A percentile compares a stretch with the other conserved stretches of the same genome.
These are phyloP conservation scores for Phortica variegata DNA, from an alignment of 1,140 invertebrate genomes.

Conservation along the genomic window DNA sequence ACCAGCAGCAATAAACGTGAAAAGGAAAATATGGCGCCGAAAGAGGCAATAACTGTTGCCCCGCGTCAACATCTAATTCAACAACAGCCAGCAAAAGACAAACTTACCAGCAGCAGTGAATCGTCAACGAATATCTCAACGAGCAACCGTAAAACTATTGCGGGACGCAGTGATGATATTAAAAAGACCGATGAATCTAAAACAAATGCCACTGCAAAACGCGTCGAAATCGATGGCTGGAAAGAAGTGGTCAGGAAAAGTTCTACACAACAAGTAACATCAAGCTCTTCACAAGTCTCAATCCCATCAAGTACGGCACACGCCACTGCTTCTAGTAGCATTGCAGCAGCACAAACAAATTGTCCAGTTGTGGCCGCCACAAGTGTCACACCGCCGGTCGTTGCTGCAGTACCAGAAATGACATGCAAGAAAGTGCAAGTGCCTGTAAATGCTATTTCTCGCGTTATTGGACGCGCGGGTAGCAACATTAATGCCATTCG, in stretches of 20 bases:
- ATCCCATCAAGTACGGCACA: background rate
- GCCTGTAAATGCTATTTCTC: slow-evolving; percentile 88
- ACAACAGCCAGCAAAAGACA: slow-evolving; percentile 26
- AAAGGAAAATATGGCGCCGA: slow-evolving; percentile 56
- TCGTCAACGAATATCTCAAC: slow-evolving; percentile 26
- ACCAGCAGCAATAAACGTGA: slow-evolving; percentile 36
- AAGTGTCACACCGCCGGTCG: background rate
- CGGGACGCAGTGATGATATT: background rate
- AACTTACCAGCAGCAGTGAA: slow-evolving; percentile 21
- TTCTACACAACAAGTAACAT: slow-evolving; percentile 54
- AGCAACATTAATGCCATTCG: slow-evolving; percentile 97
- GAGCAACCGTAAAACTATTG: slow-evolving; percentile 5
- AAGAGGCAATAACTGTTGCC: slow-evolving; percentile 21
- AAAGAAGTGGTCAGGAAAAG: slow-evolving; percentile 93
- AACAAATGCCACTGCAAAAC: slow-evolving; percentile 21
- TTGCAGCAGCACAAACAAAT: slow-evolving; percentile 19
- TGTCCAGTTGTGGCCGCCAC: slow-evolving; percentile 14
- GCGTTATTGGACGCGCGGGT: slow-evolving; percentile 93
- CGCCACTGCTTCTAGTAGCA: background rate
- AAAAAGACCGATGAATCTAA: slow-evolving; percentile 6
- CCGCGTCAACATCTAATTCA: slow-evolving; percentile 14
- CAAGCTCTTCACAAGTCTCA: background rate
- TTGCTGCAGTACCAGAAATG: slow-evolving; percentile 35
- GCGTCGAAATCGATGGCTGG: slow-evolving; percentile 86
- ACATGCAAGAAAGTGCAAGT: slow-evolving; percentile 82